Evolutionary conservation across 2,113 vertebrate genomes (phyloP), one percentile per base, ranked within the genome.

Genomic region (Telmatochromis sp.): DNA sequence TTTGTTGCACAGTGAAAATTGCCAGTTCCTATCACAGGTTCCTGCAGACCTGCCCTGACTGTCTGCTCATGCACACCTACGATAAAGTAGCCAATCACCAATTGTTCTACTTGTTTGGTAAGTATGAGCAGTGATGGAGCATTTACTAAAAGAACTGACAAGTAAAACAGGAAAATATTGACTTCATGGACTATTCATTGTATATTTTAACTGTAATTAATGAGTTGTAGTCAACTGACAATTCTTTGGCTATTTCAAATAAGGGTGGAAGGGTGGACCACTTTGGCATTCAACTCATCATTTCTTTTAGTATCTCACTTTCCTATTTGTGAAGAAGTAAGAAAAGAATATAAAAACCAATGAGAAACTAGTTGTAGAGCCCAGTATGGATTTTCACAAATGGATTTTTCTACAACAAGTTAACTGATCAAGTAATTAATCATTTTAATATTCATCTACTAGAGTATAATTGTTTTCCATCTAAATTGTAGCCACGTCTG

Each of bases 91-190:
- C 2, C 31, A 65, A 6, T n/a, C 17, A 65, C 17, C 60, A 65
- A 65, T 11, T 65, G 60, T 65, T 65, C 60, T 65, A 35, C 60
- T 35, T 65, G 31, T 65, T 65, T 35, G 60, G 60, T 65, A 65
- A 7, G 60, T 35, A 65, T 65, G 31, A 33, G 58, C 58, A 63
- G 58, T 33, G 28, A 19, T 63, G 58, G 31, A 35, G 60, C 31
- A 65, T 37, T n/a, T 65, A 63, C 28, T 63, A 19, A 33, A 3
- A 65, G 31, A 35, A 11, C 17, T 35, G 31, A 63, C 19, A 35
- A 65, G 31, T 65, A n/a, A 33, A 35, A 35, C 4, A n/a, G 17
- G 0, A 33, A 63, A 33, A 63, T 19, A 33, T 63, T 19, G 0
- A 11, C 15, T 63, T 63, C 5, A 63, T 33, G 28, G 15, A 31